Evolutionary conservation across 2,797 vertebrate species (phyloP).

Genomic region (Cossypha polioptera): DNA sequence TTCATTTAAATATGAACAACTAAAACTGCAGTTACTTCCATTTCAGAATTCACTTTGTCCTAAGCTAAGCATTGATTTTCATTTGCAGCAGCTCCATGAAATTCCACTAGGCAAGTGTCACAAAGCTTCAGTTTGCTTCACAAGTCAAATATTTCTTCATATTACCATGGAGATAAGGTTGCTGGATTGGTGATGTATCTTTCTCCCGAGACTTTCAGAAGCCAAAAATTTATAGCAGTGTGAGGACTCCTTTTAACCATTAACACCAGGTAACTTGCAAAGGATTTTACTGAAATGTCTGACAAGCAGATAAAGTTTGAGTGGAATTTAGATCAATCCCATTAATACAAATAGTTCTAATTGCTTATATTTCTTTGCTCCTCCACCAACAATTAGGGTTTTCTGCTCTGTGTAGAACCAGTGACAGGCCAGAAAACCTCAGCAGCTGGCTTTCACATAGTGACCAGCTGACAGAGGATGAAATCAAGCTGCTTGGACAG

Average conservation of each 20-base stretch:
- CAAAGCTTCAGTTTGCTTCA: neutral
- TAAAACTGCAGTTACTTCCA: neutral
- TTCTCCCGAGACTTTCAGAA: neutral
- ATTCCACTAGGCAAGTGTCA: neutral
- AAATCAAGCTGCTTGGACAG: neutral
- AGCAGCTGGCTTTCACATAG: neutral
- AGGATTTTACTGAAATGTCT: neutral
- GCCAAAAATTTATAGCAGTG: neutral
- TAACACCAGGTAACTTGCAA: neutral
- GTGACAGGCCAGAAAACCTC: neutral
- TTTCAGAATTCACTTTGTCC: neutral
- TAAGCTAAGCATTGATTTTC: neutral
- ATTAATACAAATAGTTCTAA: neutral
- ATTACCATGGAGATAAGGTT: neutral
- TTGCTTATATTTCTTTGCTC: neutral
- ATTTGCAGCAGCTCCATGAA: neutral
- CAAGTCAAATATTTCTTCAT: neutral
- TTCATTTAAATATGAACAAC: neutral
- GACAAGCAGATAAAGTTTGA: neutral
- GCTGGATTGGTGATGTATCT: neutral
- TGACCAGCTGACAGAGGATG: neutral
- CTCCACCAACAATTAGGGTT: neutral
- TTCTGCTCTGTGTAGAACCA: neutral
- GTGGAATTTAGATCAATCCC: neutral
- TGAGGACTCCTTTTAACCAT: neutral